Conservation (phyloP, 2,888 invertebrate species). For the Leistus spinibarbis region DNA sequence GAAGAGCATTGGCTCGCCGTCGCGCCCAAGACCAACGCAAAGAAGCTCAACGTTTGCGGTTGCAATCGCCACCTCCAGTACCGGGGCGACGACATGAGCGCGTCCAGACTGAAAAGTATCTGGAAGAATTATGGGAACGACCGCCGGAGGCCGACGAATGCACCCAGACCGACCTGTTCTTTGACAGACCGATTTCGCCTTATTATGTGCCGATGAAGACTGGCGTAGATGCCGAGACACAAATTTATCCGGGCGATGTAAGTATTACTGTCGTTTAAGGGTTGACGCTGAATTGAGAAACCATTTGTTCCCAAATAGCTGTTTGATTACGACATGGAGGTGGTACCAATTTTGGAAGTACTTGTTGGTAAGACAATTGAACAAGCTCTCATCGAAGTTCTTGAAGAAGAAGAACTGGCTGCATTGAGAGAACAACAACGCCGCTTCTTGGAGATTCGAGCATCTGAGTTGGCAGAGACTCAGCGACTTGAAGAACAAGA, state of each 20-base stretch:
- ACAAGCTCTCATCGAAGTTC: conserved; percentile 86
- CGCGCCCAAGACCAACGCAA: conserved; percentile 67
- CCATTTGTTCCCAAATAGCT: conserved; percentile 57
- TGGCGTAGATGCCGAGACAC: conserved; percentile 81
- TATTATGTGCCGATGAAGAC: conserved; percentile 78
- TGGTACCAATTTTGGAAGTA: conserved; percentile 86
- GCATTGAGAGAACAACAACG: conserved; percentile 80
- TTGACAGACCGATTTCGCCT: conserved; percentile 82
- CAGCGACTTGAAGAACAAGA: conserved; percentile 83
- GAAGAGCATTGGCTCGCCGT: conserved; percentile 76
- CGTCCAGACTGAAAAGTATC: conserved; percentile 87
- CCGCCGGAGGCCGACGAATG: conserved; percentile 78
- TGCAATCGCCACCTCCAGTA: conserved; percentile 78
- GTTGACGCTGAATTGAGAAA: too few species aligned
- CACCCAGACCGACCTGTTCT: conserved; percentile 86
- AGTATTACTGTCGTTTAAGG: conserved; percentile 48
- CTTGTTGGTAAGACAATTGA: conserved; percentile 89
- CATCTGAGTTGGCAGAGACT: conserved; percentile 82
- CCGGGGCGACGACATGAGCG: conserved; percentile 84
- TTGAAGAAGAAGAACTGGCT: conserved; percentile 91
- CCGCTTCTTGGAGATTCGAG: conserved; percentile 72
- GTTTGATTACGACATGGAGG: conserved; percentile 91
- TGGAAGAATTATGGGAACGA: conserved; percentile 82
- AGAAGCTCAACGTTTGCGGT: conserved; percentile 58
- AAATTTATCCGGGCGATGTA: conserved; percentile 89